Evolutionary conservation across 1,140 invertebrate genomes (phyloP), one percentile per base, ranked within the genome.

Genomic region (Drosophila nigromelanica): DNA sequence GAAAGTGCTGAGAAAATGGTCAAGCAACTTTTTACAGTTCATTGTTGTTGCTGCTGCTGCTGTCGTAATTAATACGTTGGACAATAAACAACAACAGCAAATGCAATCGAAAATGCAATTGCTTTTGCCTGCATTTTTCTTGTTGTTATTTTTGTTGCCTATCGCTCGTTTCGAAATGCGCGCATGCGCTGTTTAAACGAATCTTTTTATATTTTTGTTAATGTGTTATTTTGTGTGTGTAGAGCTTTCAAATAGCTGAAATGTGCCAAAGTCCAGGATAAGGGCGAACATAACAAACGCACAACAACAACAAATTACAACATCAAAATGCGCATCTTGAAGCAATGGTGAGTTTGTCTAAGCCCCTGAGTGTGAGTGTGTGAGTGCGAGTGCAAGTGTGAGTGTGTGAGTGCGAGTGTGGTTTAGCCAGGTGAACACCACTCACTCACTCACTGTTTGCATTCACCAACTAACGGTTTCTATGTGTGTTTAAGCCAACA

Each of bases 281-380:
- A 51, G 24, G n/a, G 27, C 39, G 42, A 52, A 11, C 35, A 51
- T 21, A 58, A 24, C 33, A 48, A 42, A 55, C 45, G 27, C 39
- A 60, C 18, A 42, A 40, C 48, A 45, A 52, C 27, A 71, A 61
- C 15, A 55, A 27, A 27, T 15, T 62, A 27, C 7, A 35, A 64
- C n/a, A 21, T 4, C 56, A 59, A 67, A 69, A 89, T 89, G 85
- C 86, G 85, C 69, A 89, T 89, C 56, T 69, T 89, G 47, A 89
- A 89, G 74, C 85, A 85, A 80, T 89, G 85, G 85, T 89, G 75
- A 89, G 85, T 81, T 59, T 52, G 21, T 37, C 24, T 40, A 7
- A 48, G n/a, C n/a, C n/a, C n/a, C n/a, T 14, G 12, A 61, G 10
- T 52, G 43, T 39, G 18, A 47, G n/a, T 33, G 35, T 30, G n/a